These are phyloP conservation scores for Indicator indicator DNA, from an alignment of 2,113 vertebrate genomes.

Conservation along the genomic window DNA sequence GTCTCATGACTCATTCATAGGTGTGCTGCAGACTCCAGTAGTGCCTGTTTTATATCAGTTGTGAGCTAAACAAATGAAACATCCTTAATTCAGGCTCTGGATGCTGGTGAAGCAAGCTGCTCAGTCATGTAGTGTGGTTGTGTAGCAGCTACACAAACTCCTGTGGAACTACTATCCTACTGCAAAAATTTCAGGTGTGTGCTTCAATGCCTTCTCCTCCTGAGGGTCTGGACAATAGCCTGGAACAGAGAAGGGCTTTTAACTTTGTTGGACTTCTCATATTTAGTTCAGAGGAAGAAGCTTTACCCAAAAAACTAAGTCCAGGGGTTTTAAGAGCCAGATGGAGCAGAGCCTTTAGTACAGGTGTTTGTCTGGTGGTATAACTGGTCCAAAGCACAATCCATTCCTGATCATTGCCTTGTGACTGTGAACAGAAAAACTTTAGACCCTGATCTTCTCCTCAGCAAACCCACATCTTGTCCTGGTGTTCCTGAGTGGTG, in stretches of 20 bases:
- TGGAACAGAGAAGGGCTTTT: neutral
- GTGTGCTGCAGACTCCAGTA: neutral
- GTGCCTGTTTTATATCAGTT: neutral
- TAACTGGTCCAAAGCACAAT: too few relatives aligned
- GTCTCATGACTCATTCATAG: slow-evolving; percentile 22
- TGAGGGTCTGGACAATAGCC: neutral
- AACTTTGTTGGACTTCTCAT: neutral
- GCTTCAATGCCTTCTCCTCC: neutral
- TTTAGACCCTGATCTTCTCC: neutral
- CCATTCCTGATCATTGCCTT: neutral
- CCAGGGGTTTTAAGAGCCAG: neutral
- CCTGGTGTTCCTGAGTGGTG: neutral
- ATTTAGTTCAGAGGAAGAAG: neutral
- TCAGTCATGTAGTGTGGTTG: neutral
- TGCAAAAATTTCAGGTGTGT: neutral
- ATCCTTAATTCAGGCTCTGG: neutral
- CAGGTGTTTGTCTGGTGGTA: neutral
- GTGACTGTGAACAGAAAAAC: neutral
- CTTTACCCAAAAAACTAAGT: neutral
- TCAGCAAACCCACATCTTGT: neutral
- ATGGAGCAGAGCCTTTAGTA: neutral
- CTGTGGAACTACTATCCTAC: neutral
- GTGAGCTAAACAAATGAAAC: neutral
- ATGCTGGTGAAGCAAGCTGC: neutral
- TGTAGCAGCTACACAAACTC: neutral